A percentile compares a stretch with the other conserved stretches of the same genome.
Conservation (phyloP, 2,797 vertebrate genomes). For the Brotula barbata region DNA sequence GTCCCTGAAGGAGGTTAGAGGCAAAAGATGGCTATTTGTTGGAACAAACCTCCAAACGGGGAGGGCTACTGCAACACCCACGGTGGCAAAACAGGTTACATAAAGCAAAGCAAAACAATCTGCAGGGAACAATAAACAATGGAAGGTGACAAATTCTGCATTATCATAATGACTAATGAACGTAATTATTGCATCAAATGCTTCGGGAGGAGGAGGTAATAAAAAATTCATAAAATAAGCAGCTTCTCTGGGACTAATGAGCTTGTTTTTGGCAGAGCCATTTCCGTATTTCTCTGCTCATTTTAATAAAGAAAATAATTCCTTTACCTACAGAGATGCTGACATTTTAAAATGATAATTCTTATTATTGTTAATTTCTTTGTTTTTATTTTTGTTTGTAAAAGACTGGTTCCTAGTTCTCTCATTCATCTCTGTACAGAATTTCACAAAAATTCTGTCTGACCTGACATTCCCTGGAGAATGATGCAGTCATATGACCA, state of each 20-base stretch:
- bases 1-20: conserved; percentile 4
- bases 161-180: conserved; percentile 66
- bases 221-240: conserved; percentile 65
- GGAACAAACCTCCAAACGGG: conserved; percentile 14
- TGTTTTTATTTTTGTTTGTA: too few relatives aligned
- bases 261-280: conserved; percentile 49
- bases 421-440: too few relatives aligned
- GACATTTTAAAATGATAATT: conserved; percentile 20
- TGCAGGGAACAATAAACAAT: conserved; percentile 50
- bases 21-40: conserved; percentile 34
- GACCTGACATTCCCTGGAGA: too few relatives aligned
- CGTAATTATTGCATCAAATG: conserved; percentile 69
- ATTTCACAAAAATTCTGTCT: too few relatives aligned
- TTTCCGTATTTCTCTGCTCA: conserved; percentile 27
- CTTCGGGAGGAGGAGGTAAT: conserved; percentile 42
- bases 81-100: conserved; percentile 47
- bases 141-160: conserved; percentile 28
- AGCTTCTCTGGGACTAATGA: conserved; percentile 51
- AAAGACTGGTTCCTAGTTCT: too few relatives aligned
- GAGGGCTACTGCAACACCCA: conserved; percentile 22
- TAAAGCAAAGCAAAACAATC: conserved; percentile 26
- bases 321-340: conserved; percentile 2
- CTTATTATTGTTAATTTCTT: too few relatives aligned
- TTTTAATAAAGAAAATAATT: conserved; percentile 24
- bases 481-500: too few relatives aligned